phyloP scores from a whole-genome alignment of 1,140 invertebrate species.

The Episyrphus balteatus region DNA sequence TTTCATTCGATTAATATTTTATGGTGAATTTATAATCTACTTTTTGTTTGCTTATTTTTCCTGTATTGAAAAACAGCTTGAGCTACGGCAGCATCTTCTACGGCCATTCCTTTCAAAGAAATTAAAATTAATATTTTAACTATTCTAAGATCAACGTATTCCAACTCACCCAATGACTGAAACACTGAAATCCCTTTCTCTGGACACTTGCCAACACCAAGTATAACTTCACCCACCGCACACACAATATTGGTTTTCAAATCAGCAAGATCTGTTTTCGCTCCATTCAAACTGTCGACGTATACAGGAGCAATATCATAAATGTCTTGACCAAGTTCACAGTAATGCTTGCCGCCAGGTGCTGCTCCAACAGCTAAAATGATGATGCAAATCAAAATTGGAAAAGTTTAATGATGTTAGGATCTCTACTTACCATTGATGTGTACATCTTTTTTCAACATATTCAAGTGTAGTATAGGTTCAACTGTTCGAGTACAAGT shows the following conservation, averaged over 20 bases:
- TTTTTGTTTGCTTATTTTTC: no score
- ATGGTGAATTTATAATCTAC: no score
- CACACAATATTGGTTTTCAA: conserved; percentile 23
- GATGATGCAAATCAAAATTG: no score
- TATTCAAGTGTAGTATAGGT: no score
- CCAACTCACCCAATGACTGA: conserved; percentile 21
- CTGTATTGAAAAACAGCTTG: conserved; percentile 16
- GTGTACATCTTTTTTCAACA: no score
- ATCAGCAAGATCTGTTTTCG: conserved; percentile 29
- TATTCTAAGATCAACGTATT: neutral
- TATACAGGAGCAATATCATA: conserved; percentile 32
- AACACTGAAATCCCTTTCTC: conserved; percentile 13
- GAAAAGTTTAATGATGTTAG: no score
- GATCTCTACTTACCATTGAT: no score
- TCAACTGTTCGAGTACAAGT: no score
- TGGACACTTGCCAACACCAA: conserved; percentile 6
- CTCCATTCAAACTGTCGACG: conserved; percentile 34
- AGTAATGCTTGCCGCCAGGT: conserved; percentile 30
- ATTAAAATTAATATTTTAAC: no score
- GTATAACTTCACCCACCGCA: conserved; percentile 35
- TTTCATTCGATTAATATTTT: no score
- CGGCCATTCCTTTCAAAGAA: conserved; percentile 19
- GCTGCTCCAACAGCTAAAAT: conserved; percentile 38
- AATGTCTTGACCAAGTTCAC: conserved; percentile 32
- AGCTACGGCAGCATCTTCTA: conserved; percentile 26